Percentiles rank a stretch among this genome's conserved stretches.
These are phyloP conservation scores for Xiphophorus couchianus DNA, from an alignment of 2,113 vertebrate genomes.

Conservation along the genomic window DNA sequence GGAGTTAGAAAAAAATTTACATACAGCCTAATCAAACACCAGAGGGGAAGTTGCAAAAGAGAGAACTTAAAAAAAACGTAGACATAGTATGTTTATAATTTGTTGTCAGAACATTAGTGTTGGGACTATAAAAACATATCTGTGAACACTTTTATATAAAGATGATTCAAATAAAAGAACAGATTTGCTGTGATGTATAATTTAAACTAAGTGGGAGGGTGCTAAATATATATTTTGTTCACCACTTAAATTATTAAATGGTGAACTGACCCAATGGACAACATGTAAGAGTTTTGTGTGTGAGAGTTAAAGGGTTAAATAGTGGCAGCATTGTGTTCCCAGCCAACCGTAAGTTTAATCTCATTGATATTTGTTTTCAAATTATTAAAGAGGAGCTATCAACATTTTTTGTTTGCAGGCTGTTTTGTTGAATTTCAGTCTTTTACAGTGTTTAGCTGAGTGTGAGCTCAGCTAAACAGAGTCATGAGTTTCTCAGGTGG, in stretches of 20 bases:
- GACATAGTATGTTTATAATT: neutral
- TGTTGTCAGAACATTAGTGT: neutral
- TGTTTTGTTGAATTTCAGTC: too few relatives aligned
- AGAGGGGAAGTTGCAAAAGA: neutral
- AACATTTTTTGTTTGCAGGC: neutral
- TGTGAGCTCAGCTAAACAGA: too few relatives aligned
- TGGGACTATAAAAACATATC: neutral
- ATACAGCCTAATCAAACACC: slow-evolving; percentile 10
- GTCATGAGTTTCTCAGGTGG: neutral
- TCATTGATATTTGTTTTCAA: neutral
- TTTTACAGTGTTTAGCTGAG: neutral
- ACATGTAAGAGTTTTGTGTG: neutral
- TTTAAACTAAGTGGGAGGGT: too few relatives aligned
- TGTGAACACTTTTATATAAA: neutral
- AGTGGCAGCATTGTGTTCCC: neutral
- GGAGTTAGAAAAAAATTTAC: slow-evolving; percentile 39
- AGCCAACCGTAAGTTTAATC: too few relatives aligned
- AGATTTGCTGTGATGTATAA: neutral
- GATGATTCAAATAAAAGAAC: neutral
- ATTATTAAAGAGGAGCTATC: neutral
- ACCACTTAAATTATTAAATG: too few relatives aligned
- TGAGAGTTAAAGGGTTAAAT: neutral
- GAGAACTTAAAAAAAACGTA: neutral
- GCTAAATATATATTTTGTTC: too few relatives aligned
- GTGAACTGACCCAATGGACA: too few relatives aligned